Evolutionary conservation across 2,888 invertebrate genomes (phyloP), one percentile per base, ranked within the genome.

Genomic region (Mimachlamys varia): DNA sequence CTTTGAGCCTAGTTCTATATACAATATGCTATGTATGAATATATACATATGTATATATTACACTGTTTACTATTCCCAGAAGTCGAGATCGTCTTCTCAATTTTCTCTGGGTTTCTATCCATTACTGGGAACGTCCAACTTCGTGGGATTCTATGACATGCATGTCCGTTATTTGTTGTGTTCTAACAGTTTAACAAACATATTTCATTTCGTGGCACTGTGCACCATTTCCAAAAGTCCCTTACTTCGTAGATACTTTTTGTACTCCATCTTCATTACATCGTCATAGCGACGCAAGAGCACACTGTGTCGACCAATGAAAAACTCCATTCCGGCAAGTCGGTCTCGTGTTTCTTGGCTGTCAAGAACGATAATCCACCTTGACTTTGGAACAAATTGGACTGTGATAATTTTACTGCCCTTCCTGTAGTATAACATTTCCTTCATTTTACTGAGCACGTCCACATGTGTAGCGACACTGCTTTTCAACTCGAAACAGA

Each of bases 201-300:
- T 15, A 13, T 37, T 37, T 50, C 87, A 37, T 12, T 62, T 87
- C 10, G 50, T 87, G 37, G 19, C 37, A 50, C 38, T 44, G n/a
- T 89, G 89, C 19, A 93, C 92, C 92, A 93, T 94, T 38, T 90
- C 89, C 49, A 92, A 89, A 0, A 93, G 88, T 12, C 91, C 91
- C 7, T 90, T 90, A 0, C 92, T 90, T 33, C 92, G 90, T 17
- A 92, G 90, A 89, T 93, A 93, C 89, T 93, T 93, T 62, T 92
- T 92, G 89, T 92, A 93, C 27, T 94, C 94, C 55, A 93, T 88
- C n/a, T 90, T 90, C 87, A 92, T 91, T 2, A 94, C 91, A 90
- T 93, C 94, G 89, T 93, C 93, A 92, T 93, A 93, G n/a, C 94
- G 93, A 62, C 93, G 91, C 55, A 94, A 89, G 15, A 92, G 91